A percentile compares a stretch with the other conserved stretches of the same genome.
Evolutionary conservation across 1,140 invertebrate genomes (phyloP).

Genomic region (Drosophila carrolli): DNA sequence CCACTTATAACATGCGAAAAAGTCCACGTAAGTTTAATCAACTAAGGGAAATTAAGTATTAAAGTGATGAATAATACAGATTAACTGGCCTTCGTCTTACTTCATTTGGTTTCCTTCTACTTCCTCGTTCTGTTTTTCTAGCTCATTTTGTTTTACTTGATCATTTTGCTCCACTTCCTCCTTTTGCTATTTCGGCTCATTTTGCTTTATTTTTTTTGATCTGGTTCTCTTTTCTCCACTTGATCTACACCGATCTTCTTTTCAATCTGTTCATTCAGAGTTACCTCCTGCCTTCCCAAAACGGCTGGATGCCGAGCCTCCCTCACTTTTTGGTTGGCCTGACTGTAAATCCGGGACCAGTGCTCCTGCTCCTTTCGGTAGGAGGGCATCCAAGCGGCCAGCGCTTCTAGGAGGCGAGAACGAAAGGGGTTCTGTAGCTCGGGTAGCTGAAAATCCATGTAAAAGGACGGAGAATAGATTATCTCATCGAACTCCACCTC

Average conservation of each 20-base stretch:
- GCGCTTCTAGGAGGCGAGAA: slow-evolving; percentile 4
- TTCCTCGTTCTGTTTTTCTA: background rate
- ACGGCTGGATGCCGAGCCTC: background rate
- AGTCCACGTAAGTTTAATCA: background rate
- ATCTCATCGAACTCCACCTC: slow-evolving; percentile 38
- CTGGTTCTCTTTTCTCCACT: background rate
- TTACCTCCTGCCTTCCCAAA: background rate
- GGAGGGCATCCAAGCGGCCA: slow-evolving; percentile 30
- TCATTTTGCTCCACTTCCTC: background rate
- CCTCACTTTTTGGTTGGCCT: background rate
- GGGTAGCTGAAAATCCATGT: slow-evolving; percentile 14
- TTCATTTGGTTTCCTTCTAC: background rate
- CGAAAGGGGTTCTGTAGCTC: background rate
- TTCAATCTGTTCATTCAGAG: background rate
- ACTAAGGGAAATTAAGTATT: no score
- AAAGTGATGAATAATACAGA: no score
- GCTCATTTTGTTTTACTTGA: background rate
- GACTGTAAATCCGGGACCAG: background rate
- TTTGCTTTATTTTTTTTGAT: background rate
- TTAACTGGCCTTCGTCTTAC: background rate
- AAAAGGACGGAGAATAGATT: slow-evolving; percentile 22
- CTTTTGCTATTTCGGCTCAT: background rate
- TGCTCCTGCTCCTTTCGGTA: slow-evolving; percentile 6
- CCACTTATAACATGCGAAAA: background rate
- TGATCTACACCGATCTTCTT: background rate